Percentiles rank a stretch among this genome's conserved stretches.
Evolutionary conservation across 2,113 vertebrate genomes (phyloP).

Genomic region (Myiopsitta monachus): DNA sequence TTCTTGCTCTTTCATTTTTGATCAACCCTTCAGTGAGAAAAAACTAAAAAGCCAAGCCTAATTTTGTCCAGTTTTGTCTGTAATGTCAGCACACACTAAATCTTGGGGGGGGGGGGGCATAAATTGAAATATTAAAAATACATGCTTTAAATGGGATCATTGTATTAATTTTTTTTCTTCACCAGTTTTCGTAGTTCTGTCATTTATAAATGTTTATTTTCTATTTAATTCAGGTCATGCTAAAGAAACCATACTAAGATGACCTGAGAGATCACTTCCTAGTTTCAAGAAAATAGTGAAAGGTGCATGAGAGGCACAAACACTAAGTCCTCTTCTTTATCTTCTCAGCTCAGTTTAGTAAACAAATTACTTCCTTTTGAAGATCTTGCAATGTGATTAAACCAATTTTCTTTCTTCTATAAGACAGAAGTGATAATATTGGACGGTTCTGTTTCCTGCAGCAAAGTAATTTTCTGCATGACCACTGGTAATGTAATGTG

Average conservation of each 20-base stretch:
- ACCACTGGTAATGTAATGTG: slow-evolving; percentile 68
- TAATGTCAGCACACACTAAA: rapidly evolving
- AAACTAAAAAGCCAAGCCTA: background rate
- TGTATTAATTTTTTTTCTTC: background rate
- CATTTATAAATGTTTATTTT: background rate
- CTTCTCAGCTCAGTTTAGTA: slow-evolving; percentile 35
- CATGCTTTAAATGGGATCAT: background rate
- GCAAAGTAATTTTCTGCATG: slow-evolving; percentile 81
- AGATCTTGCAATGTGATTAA: slow-evolving; percentile 70
- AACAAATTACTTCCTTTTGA: slow-evolving; percentile 45
- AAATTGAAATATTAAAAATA: background rate
- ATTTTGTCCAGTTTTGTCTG: background rate
- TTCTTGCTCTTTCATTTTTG: background rate
- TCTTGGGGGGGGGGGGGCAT: background rate
- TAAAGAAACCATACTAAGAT: background rate
- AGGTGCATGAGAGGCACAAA: background rate
- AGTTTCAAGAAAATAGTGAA: background rate
- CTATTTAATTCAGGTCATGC: background rate
- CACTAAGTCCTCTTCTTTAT: background rate
- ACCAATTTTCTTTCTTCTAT: slow-evolving; percentile 65
- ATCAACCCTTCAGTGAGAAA: background rate
- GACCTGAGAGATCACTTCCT: background rate
- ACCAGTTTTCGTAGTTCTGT: background rate
- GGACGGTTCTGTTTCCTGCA: slow-evolving; percentile 69
- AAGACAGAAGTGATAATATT: slow-evolving; percentile 58